Evolutionary conservation across 1,140 invertebrate genomes (phyloP).

Genomic region (Ruditapes philippinarum): DNA sequence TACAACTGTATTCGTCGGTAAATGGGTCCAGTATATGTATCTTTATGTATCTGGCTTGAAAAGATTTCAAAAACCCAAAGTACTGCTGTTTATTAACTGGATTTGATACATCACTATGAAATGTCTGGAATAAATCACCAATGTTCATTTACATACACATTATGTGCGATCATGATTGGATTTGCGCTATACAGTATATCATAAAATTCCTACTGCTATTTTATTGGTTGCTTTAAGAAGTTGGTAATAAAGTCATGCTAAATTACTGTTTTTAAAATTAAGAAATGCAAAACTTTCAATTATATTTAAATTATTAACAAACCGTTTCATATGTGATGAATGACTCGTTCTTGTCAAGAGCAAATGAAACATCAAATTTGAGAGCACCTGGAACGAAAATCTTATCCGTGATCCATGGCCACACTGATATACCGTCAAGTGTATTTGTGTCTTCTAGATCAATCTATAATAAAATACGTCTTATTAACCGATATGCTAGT

Average conservation of each 20-base stretch:
- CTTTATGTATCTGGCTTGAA: neutral
- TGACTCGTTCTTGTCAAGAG: neutral
- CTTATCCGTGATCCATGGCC: neutral
- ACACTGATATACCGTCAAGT: conserved; percentile 2
- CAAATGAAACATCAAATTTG: neutral
- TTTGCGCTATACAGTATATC: no score
- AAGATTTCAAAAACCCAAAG: neutral
- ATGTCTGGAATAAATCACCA: neutral
- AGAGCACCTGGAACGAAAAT: neutral
- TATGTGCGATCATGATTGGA: no score
- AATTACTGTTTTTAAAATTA: no score
- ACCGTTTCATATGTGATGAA: neutral
- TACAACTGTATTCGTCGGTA: neutral
- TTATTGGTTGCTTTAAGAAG: no score
- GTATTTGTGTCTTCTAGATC: neutral
- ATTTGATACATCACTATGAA: neutral
- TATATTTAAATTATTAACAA: neutral
- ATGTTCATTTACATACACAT: no score
- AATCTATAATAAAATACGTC: neutral
- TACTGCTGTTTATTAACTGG: neutral
- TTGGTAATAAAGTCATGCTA: no score
- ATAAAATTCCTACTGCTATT: no score
- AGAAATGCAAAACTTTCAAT: no score
- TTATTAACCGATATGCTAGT: no score
- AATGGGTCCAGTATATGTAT: neutral